Evolutionary conservation across 2,113 vertebrate genomes (phyloP), one percentile per base, ranked within the genome.

Genomic region (Dipodomys ordii): DNA sequence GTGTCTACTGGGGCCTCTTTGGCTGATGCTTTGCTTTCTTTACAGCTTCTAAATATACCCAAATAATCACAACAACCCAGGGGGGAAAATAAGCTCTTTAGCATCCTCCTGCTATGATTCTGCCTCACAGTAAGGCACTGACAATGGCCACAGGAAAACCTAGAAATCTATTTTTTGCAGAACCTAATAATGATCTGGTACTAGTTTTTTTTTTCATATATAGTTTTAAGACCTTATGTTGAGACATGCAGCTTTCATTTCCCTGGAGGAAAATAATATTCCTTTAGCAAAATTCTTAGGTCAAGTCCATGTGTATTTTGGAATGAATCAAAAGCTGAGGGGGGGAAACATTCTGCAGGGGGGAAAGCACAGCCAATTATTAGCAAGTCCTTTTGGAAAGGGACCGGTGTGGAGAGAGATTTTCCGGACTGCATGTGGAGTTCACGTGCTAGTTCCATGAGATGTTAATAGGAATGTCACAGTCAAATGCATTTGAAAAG

Each of bases 261-360:
- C 96, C 95, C 96, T 60, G 28, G 87, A 92, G 95, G 77, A 69
- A 64, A 90, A 95, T 96, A 89, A 97, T 96, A 95, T 90, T 96
- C 83, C 87, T 96, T 95, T 78, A 92, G 95, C 88, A 92, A 96
- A 96, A 96, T 84, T 95, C 91, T 95, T 94, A 95, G 89, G 94
- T 96, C 91, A 96, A 89, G 82, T 76, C 78, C 83, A 92, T 96
- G 96, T 96, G 89, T 93, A 96, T 94, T 95, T 97, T 96, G 96
- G 95, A 97, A 96, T 82, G 78, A 65, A 93, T 46, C 76, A 92
- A 93, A 97, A 90, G 65, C 92, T 89, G 46, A 35, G 27, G 44
- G 20, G 28, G 28, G 83, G 64, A 86, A 87, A 93, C 79, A 87
- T 92, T 65, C 90, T 92, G 92, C 89, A 72, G 79, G 67, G 65